Evolutionary conservation across 2,797 vertebrate genomes (phyloP).

Genomic region (Megaceryle alcyon): DNA sequence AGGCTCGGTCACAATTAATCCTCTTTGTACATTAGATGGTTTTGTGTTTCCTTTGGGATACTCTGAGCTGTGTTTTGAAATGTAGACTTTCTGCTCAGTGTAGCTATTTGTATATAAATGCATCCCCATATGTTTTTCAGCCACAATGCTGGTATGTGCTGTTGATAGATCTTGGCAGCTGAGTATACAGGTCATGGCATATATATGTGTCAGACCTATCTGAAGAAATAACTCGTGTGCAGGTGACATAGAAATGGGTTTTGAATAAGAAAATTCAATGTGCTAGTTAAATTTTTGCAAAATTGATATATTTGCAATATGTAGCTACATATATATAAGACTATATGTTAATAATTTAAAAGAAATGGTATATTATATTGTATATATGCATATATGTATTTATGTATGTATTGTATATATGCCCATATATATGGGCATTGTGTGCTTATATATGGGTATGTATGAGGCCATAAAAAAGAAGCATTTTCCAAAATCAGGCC

Average conservation of each 20-base stretch:
- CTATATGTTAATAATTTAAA: background rate
- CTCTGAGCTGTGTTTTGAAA: slow-evolving; percentile 27
- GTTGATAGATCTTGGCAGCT: slow-evolving; percentile 54
- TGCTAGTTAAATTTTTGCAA: background rate
- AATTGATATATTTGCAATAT: background rate
- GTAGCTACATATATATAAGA: background rate
- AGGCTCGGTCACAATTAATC: slow-evolving; percentile 44
- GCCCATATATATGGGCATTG: no score
- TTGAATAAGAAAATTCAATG: background rate
- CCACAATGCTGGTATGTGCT: slow-evolving; percentile 19
- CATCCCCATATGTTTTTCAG: slow-evolving; percentile 43
- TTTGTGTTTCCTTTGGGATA: slow-evolving; percentile 57
- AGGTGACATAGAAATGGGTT: background rate
- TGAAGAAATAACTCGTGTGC: background rate
- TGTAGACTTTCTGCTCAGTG: slow-evolving; percentile 43
- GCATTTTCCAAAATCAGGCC: background rate
- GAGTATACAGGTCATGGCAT: background rate
- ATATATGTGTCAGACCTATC: background rate
- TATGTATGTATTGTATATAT: no score
- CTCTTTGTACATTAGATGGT: slow-evolving; percentile 32
- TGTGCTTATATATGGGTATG: background rate
- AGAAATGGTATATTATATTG: background rate
- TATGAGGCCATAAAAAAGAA: background rate
- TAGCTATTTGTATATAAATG: slow-evolving; percentile 24
- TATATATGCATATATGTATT: background rate